These are phyloP conservation scores for Pangasius djambal DNA, from an alignment of 2,797 vertebrate species.

Conservation along the genomic window DNA sequence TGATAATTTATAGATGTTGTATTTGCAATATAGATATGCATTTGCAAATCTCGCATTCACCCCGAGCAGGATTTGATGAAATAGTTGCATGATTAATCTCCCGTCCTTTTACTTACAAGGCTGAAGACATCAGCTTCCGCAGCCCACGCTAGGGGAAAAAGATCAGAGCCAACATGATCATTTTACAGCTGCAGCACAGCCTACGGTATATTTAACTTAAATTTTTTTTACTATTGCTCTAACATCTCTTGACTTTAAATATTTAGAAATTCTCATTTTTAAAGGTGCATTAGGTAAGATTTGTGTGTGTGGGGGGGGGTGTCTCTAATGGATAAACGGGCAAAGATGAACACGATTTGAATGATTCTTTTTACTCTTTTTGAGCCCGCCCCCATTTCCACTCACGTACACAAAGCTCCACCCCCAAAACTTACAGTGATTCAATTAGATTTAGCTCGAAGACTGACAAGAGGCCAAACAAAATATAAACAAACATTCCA, in stretches of 20 bases:
- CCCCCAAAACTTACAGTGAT: background rate
- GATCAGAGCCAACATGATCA: background rate
- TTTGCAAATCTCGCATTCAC: background rate
- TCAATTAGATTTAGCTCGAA: background rate
- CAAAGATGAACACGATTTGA: background rate
- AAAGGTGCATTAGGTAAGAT: background rate
- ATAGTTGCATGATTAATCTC: background rate
- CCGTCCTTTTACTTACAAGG: background rate
- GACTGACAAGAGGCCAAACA: background rate
- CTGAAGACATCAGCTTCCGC: background rate
- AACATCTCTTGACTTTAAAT: background rate
- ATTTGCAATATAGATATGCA: background rate
- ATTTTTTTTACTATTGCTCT: background rate
- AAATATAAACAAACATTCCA: background rate
- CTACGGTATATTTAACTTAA: background rate
- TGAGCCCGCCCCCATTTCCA: background rate
- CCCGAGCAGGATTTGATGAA: background rate
- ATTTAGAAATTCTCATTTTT: background rate
- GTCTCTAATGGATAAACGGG: background rate
- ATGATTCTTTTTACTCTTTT: background rate
- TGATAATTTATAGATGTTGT: background rate
- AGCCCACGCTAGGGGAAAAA: background rate
- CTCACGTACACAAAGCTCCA: background rate
- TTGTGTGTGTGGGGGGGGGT: background rate
- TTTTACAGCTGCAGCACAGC: background rate